Evolutionary conservation across 2,797 vertebrate genomes (phyloP).

Genomic region (Acropternis orthonyx): DNA sequence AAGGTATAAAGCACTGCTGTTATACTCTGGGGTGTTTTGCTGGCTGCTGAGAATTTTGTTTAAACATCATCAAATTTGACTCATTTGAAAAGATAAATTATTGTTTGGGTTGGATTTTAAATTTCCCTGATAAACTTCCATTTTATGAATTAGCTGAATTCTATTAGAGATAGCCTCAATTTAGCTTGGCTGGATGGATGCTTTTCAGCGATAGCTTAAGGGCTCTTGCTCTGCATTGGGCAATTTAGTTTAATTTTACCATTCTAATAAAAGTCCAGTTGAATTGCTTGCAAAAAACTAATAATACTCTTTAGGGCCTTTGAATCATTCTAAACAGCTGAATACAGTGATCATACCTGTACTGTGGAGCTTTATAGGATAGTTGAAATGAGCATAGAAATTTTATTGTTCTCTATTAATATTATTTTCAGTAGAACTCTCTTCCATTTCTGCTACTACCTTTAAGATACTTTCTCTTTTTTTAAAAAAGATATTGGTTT

Average conservation of each 20-base stretch:
- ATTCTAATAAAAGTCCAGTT: conserved; percentile 55
- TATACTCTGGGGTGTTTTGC: background rate
- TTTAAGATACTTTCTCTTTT: conserved; percentile 34
- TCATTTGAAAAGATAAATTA: conserved; percentile 22
- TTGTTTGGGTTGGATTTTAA: conserved; percentile 52
- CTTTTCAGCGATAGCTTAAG: conserved; percentile 27
- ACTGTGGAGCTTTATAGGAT: conserved; percentile 31
- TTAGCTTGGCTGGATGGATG: background rate
- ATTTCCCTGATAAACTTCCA: background rate
- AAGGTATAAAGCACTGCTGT: background rate
- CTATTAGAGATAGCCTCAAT: background rate
- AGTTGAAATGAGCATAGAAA: conserved; percentile 21
- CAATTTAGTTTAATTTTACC: conserved; percentile 54
- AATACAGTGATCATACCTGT: conserved; percentile 30
- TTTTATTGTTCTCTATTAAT: conserved; percentile 51
- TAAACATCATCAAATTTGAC: background rate
- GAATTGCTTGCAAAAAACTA: conserved; percentile 35
- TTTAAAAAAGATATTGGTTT: background rate
- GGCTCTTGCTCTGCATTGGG: conserved; percentile 25
- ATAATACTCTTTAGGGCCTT: conserved; percentile 8
- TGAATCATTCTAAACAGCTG: conserved; percentile 45
- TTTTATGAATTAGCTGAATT: conserved; percentile 39
- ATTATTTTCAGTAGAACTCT: conserved; percentile 44
- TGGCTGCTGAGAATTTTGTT: background rate
- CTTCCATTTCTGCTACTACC: background rate